Conservation (phyloP, 2,888 invertebrate genomes). For the Penaeus monodon region DNA sequence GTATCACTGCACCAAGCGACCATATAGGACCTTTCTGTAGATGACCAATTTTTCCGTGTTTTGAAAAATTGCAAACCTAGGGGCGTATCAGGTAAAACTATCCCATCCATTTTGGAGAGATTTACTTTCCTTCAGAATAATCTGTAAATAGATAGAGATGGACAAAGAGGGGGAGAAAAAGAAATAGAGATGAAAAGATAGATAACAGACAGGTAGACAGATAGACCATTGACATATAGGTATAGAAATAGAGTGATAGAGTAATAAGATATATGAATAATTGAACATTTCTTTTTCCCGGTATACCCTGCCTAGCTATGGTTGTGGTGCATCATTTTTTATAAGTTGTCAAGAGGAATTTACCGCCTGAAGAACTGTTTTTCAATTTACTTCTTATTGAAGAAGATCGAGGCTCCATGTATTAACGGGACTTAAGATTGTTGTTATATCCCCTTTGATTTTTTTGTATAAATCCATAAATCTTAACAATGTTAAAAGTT, state of each 20-base stretch:
- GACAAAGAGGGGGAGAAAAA: too few species aligned
- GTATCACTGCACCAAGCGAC: conserved; percentile 90
- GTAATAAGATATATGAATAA: too few species aligned
- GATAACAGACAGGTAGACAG: too few species aligned
- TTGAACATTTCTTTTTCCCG: conserved; percentile 73
- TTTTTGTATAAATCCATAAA: not conserved
- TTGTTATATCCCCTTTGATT: not conserved
- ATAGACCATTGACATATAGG: too few species aligned
- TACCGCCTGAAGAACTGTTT: conserved; percentile 78
- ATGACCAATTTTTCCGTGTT: conserved; percentile 85
- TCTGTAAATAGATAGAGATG: too few species aligned
- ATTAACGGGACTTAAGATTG: not conserved
- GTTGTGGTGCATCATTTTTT: conserved; percentile 85
- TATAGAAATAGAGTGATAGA: too few species aligned
- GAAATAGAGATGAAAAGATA: too few species aligned
- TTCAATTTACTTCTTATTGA: conserved; percentile 86
- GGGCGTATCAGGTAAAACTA: conserved; percentile 71
- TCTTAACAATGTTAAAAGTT: conserved; percentile 4
- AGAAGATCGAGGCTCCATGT: conserved; percentile 84
- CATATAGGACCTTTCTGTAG: conserved; percentile 79
- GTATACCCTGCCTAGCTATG: conserved; percentile 93
- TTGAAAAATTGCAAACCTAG: conserved; percentile 92
- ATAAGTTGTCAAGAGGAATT: conserved; percentile 86
- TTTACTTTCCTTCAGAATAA: too few species aligned
- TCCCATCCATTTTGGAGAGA: too few species aligned